phyloP scores from a whole-genome alignment of 2,113 vertebrate species.

The Megaleporinus macrocephalus region DNA sequence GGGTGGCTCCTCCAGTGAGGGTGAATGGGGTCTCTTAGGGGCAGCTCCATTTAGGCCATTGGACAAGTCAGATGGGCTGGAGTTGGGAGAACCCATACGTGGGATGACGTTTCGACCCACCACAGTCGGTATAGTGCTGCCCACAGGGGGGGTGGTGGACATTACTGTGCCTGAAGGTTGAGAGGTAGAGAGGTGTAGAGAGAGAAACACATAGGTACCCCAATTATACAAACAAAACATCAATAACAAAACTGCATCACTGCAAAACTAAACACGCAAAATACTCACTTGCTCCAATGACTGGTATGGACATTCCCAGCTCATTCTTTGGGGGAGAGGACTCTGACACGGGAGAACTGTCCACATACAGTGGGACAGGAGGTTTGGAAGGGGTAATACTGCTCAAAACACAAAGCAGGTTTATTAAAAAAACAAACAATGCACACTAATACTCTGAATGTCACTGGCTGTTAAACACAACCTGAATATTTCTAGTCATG shows the following conservation, averaged over 20 bases:
- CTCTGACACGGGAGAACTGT: constrained; percentile 64
- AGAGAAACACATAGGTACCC: background rate
- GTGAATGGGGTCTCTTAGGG: constrained; percentile 79
- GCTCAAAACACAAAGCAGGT: constrained; percentile 20
- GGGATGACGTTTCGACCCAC: constrained; percentile 74
- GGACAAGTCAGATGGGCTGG: constrained; percentile 73
- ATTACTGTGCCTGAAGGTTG: constrained; percentile 35
- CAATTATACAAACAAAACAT: background rate
- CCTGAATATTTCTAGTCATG: background rate
- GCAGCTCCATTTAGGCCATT: constrained; percentile 72
- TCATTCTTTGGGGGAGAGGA: constrained; percentile 65
- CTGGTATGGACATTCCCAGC: constrained; percentile 80
- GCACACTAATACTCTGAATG: background rate
- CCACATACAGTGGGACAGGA: constrained; percentile 66
- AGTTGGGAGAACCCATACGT: constrained; percentile 63
- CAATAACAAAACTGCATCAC: background rate
- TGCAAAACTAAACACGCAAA: background rate
- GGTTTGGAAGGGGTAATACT: constrained; percentile 70
- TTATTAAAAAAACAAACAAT: background rate
- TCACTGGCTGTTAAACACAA: background rate
- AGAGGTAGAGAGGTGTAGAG: background rate
- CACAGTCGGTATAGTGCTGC: constrained; percentile 73
- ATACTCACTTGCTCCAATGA: constrained; percentile 82
- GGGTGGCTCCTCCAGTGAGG: constrained; percentile 74
- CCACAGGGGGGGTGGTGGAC: constrained; percentile 61